Evolutionary conservation across 2,113 vertebrate species (phyloP).

Genomic region (Corynorhinus townsendii): DNA sequence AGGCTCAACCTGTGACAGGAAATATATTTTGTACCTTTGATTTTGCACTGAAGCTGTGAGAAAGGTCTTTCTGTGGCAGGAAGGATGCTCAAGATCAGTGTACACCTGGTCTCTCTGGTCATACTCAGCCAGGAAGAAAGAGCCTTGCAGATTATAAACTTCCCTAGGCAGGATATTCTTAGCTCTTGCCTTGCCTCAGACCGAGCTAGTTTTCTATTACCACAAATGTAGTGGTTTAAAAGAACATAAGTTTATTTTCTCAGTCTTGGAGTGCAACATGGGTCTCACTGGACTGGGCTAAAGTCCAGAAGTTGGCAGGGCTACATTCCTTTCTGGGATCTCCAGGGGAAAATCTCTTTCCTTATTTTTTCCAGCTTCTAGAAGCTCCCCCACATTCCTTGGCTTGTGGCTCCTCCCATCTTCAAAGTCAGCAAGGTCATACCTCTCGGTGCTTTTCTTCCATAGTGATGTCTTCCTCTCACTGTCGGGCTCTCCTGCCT

Average conservation of each 20-base stretch:
- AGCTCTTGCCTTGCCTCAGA: not conserved
- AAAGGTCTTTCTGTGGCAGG: not conserved
- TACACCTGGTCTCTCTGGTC: not conserved
- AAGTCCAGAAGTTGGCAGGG: too few species aligned
- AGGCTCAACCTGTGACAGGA: not conserved
- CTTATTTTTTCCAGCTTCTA: not conserved
- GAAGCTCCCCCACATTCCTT: not conserved
- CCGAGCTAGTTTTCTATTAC: not conserved
- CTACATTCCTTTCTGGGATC: not conserved
- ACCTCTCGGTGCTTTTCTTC: not conserved
- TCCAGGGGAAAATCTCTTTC: not conserved
- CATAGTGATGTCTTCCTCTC: accelerated
- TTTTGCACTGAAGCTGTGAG: not conserved
- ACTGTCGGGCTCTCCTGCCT: not conserved
- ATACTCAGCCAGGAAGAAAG: accelerated
- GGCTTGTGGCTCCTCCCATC: not conserved
- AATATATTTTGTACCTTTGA: not conserved
- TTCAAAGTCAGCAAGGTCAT: not conserved
- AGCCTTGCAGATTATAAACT: not conserved
- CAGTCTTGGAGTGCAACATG: not conserved
- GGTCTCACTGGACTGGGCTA: not conserved
- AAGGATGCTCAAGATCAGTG: not conserved
- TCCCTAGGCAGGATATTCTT: not conserved
- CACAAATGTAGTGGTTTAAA: not conserved
- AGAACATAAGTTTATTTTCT: not conserved